These are phyloP conservation scores for Lepilemur ruficaudatus DNA, from an alignment of 2,797 vertebrate species.

Conservation along the genomic window DNA sequence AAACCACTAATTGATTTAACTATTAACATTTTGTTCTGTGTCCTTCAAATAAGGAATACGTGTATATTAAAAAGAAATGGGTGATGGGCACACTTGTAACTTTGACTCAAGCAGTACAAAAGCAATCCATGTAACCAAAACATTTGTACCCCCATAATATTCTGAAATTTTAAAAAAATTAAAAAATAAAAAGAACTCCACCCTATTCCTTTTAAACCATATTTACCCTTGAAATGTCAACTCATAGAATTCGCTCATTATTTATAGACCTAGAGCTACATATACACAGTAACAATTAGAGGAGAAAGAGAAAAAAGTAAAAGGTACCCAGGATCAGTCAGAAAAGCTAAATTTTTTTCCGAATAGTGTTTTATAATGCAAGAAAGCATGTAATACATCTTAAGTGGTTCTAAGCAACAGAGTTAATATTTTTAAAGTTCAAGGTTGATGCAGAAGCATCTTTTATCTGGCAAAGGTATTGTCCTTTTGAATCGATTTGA, in stretches of 20 bases:
- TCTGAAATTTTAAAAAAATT: too few species aligned
- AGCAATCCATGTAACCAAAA: too few species aligned
- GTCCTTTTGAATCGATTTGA: not conserved
- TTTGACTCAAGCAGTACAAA: too few species aligned
- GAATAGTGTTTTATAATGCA: not conserved
- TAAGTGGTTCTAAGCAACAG: not conserved
- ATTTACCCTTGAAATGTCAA: not conserved
- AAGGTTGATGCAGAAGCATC: not conserved
- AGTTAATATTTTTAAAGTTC: constrained; percentile 13
- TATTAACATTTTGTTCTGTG: constrained; percentile 35
- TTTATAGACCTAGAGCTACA: not conserved
- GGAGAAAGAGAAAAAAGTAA: not conserved
- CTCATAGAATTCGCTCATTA: not conserved
- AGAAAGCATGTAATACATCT: not conserved
- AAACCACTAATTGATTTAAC: not conserved
- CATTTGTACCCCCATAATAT: too few species aligned
- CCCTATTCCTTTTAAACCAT: not conserved
- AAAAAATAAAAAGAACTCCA: not conserved
- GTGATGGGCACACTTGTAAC: too few species aligned
- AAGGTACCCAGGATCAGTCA: not conserved
- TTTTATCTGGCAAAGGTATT: not conserved
- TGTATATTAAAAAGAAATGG: not conserved
- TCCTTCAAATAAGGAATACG: not conserved
- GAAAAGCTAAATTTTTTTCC: not conserved
- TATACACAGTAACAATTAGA: not conserved